A percentile compares a stretch with the other conserved stretches of the same genome.
These are phyloP conservation scores for Rousettus leschenaultii DNA, from an alignment of 2,113 vertebrate genomes.

Conservation along the genomic window DNA sequence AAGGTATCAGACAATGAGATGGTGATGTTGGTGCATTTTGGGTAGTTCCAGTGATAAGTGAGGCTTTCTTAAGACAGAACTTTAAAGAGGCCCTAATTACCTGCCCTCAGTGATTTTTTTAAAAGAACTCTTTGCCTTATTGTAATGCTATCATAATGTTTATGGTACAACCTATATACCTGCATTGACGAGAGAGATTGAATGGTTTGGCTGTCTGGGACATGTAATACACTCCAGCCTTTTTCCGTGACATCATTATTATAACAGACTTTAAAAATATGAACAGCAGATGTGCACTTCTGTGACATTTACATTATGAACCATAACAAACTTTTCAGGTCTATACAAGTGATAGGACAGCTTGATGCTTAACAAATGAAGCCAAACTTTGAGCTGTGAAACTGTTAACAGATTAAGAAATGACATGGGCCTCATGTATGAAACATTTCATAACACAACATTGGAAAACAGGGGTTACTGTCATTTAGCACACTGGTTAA, in stretches of 20 bases:
- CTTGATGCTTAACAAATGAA: slow-evolving; percentile 74
- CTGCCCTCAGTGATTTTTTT: slow-evolving; percentile 53
- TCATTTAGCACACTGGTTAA: slow-evolving; percentile 66
- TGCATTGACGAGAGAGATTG: slow-evolving; percentile 71
- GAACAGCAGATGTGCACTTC: slow-evolving; percentile 81
- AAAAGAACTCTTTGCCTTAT: slow-evolving; percentile 55
- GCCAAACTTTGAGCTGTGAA: slow-evolving; percentile 62
- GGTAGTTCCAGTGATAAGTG: slow-evolving; percentile 48
- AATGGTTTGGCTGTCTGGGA: slow-evolving; percentile 79
- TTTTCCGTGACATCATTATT: slow-evolving; percentile 84
- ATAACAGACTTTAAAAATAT: slow-evolving; percentile 79
- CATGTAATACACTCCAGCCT: slow-evolving; percentile 78
- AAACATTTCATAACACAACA: slow-evolving; percentile 65
- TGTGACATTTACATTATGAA: slow-evolving; percentile 80
- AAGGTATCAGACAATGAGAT: slow-evolving; percentile 12
- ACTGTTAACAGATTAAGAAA: slow-evolving; percentile 70
- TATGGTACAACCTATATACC: slow-evolving; percentile 63
- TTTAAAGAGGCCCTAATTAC: slow-evolving; percentile 62
- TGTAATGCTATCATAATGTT: slow-evolving; percentile 62
- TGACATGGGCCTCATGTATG: slow-evolving; percentile 55
- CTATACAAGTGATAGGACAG: slow-evolving; percentile 63
- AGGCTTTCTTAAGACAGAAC: slow-evolving; percentile 58
- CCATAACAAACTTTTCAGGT: slow-evolving; percentile 75
- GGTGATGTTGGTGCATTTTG: slow-evolving; percentile 53
- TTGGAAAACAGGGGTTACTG: not conserved